Evolutionary conservation across 2,797 vertebrate species (phyloP), one percentile per base, ranked within the genome.

Genomic region (Scomberomorus guttatus): DNA sequence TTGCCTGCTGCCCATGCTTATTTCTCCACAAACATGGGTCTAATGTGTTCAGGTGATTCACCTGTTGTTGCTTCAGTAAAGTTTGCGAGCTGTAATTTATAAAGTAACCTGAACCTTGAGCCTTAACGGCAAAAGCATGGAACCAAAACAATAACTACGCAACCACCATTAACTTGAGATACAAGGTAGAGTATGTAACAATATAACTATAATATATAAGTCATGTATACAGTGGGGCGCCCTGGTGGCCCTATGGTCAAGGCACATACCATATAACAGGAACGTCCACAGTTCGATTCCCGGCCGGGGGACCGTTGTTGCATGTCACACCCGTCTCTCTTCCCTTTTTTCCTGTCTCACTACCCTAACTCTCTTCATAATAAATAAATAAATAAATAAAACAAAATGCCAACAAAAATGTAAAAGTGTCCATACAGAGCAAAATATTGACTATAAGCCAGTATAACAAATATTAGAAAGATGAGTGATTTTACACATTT

Each of bases 401-500:
- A 27, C 5, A 0, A 32, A 32, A 32, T n/a, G n/a, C 18, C 5
- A 44, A 29, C 9, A 44, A 10, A 10, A 14, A 37, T n/a, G 14
- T 13, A 17, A 44, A 34, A 5, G 4, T 29, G 4, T 29, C 29
- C 6, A 13, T 27, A 22, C 10, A 37, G 17, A 59, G 17, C 15
- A 60, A 37, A 61, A 56, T 59, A 24, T n/a, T 46, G 14, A 29
- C 6, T 11, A 15, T 2, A 59, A 39, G 8, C 0, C 52, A 44
- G 27, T 42, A 15, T 11, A 68, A 25, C 18, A 79, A 27, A 25
- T 7, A 57, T 6, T 24, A 50, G 10, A 12, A 13, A 68, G 42
- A 63, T 25, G 3, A 2, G 24, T 67, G n/a, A 14, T 46, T 63
- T 48, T 37, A 57, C n/a, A 68, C 12, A 12, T 68, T 67, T 64